Evolutionary conservation across 2,888 invertebrate genomes (phyloP), one percentile per base, ranked within the genome.

Genomic region (Matsumyia berberina): DNA sequence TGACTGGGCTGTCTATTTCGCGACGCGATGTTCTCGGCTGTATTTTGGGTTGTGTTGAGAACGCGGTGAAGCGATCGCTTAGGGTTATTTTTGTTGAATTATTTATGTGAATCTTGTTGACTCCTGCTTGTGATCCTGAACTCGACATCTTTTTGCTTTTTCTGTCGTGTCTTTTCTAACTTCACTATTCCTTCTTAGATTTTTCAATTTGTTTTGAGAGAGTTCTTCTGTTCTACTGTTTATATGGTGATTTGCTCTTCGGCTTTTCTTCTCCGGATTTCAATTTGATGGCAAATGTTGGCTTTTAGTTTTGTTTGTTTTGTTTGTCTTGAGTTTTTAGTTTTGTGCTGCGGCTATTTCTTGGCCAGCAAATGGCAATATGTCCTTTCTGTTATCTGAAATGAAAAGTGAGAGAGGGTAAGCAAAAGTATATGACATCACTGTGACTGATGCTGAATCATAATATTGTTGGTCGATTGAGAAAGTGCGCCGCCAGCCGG

Each of bases 71-170:
- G 24, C 92, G 90, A 76, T 92, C 92, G 86, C 92, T 92, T 15
- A 92, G 87, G 29, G 92, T 90, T 77, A 92, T 89, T 70, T 89
- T 90, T 9, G 94, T 94, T 11, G 93, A 91, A 66, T 92, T 92
- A 35, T 93, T 91, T 2, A 89, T 88, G 80, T 90, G 89, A 64
- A 89, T 89, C 88, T 88, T 89, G 69, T 88, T 89, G 78, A 88
- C 83, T 35, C 72, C 55, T 42, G 62, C 24, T 64, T 53, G 11
- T 58, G 88, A 77, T 57, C 42, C 11, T 57, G 79, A 7, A 5
- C 1, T 72, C 70, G 86, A 78, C 82, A 77, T 86, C 0, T 49
- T 64, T 29, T 31, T 35, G 12, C 3, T 44, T 29, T 58, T 77
- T 66, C 3, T 46, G 33, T 53, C 44, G 11, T 5, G 5, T 62